Evolutionary conservation across 2,888 invertebrate species (phyloP), one percentile per base, ranked within the genome.

Genomic region (Nomada fabriciana): DNA sequence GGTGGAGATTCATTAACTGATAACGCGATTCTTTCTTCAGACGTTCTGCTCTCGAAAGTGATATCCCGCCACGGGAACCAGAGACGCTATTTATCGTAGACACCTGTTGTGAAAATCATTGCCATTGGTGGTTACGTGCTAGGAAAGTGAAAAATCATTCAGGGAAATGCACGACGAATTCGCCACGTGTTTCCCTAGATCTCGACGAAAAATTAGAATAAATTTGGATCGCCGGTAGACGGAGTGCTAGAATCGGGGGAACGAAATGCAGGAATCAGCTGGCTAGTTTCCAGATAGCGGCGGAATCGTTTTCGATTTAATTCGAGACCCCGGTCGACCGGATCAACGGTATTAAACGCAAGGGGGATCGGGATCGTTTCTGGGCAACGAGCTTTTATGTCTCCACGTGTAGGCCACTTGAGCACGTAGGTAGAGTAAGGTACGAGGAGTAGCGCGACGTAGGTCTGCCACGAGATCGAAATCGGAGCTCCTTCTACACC

Each of bases 1-100:
- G 78, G 85, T 80, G 83, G 82, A 88, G 92, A 92, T 92, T 92
- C 91, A 91, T 92, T 91, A 91, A 91, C 89, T 90, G 92, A 92
- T 91, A 92, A 89, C 86, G 84, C 82, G 85, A 86, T 80, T 88
- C 86, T 83, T 83, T 85, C 83, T 81, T 81, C 76, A 84, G 77
- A 77, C 82, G 80, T 80, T 73, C 84, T 60, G 75, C 61, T 85
- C 84, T 83, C 71, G 83, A 82, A 87, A 87, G 86, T 83, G 88
- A 89, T 89, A 89, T 89, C 80, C 81, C 50, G 65, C 64, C 79
- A 63, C 61, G 74, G 53, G 73, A 55, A 52, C 47, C 70, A 76
- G 55, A 55, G 53, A 61, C 20, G 29, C 23, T 63, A 53, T 67
- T 75, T 73, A 59, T 61, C 20, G 25, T 68, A 78, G 87, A 78